These are phyloP conservation scores for Trichoplusia ni DNA, from an alignment of 1,140 invertebrate genomes.

Conservation along the genomic window DNA sequence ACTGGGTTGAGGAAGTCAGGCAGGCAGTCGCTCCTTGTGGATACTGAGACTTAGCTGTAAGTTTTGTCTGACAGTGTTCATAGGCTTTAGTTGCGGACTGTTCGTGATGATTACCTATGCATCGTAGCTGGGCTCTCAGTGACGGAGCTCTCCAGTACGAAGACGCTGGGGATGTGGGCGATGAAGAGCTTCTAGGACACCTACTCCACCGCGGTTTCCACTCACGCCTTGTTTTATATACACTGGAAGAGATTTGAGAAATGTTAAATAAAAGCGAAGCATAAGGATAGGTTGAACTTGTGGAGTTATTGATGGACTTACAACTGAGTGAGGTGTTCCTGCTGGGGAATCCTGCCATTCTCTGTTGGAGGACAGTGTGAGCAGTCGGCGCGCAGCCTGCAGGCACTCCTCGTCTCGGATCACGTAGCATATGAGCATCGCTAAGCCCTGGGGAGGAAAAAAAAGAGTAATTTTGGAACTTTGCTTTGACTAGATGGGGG, in stretches of 20 bases:
- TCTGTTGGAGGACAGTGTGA: conserved; percentile 48
- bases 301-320: conserved; percentile 41
- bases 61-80: neutral
- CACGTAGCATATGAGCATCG: conserved; percentile 73
- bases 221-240: conserved; percentile 79
- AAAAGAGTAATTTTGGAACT: neutral
- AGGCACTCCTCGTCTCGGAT: conserved; percentile 68
- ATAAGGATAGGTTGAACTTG: neutral
- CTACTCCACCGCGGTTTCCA: conserved; percentile 69
- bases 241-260: conserved; percentile 50
- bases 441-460: conserved; percentile 52
- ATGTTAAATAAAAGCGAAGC: neutral
- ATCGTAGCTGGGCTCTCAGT: conserved; percentile 57
- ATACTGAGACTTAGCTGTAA: neutral
- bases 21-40: too few relatives aligned
- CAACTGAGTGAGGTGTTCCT: conserved; percentile 69
- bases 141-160: conserved; percentile 70
- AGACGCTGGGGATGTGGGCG: conserved; percentile 59
- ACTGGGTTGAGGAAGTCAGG: too few relatives aligned
- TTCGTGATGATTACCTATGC: conserved; percentile 58
- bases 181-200: conserved; percentile 57
- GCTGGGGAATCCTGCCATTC: conserved; percentile 61
- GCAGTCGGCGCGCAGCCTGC: conserved; percentile 48
- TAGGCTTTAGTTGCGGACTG: too few relatives aligned
- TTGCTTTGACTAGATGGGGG: too few relatives aligned